Base-by-base conservation (phyloP, 2,113 vertebrate species). In the Choloepus hoffmanni region DNA sequence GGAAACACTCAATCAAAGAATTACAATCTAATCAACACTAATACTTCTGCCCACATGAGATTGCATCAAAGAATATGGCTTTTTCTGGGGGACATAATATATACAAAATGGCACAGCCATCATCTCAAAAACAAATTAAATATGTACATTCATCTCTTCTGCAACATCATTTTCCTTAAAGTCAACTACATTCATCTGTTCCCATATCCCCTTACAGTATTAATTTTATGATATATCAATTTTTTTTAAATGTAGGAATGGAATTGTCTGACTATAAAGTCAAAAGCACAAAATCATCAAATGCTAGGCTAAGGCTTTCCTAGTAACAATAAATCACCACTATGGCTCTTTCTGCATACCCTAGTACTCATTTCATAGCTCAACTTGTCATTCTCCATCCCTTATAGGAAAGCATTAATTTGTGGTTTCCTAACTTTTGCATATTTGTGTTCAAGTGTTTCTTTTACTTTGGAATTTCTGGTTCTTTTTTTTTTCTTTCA, bases 341-440 rank as follows among this genome's bases (percentile, higher is more conserved):
- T n/a, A 3, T 19, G 24, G 45, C 67, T 67, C 26, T 43, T 87
- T 79, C 72, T 65, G 50, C 58, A 73, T 9, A 40, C 68, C 8
- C n/a, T 5, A 33, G 55, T 58, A 16, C 55, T 62, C 45, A 16
- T 23, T 89, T 85, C 48, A 72, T 26, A 84, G n/a, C 58, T 50
- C 23, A 36, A 1, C 11, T 67, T 60, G 30, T 58, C 7, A 67
- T 36, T 53, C 0, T 89, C 72, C 60, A 26, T 67, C 24, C 50
- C 77, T 90, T 72, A 65, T 48, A n/a, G 68, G 72, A 90, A 96
- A 70, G 62, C 40, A 58, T 60, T 95, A 72, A 48, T 79, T 86
- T 95, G 70, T 91, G 30, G 63, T 72, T 90, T 89, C 26, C 40
- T 90, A 68, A 18, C 8, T 83, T 87, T 81, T 36, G 21, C 40